phyloP scores from a whole-genome alignment of 2,888 invertebrate genomes.

The Iselma pallidipennis region DNA sequence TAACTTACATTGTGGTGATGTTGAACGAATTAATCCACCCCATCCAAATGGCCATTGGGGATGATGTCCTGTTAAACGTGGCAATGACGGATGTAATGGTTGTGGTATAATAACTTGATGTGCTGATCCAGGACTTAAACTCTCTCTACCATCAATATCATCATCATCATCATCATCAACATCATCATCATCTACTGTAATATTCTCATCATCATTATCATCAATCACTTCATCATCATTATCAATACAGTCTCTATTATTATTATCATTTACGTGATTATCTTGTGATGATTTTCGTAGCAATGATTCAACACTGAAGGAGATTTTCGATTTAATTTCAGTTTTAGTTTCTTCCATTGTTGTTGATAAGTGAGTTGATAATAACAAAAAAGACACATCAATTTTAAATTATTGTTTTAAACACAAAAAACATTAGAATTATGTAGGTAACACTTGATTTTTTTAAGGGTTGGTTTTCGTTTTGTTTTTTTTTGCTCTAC shows the following conservation, averaged over 20 bases:
- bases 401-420: background rate
- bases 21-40: slow-evolving; percentile 66
- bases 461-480: background rate
- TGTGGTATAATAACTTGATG: slow-evolving; percentile 69
- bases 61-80: slow-evolving; percentile 62
- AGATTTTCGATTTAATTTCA: slow-evolving; percentile 66
- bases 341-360: slow-evolving; percentile 53
- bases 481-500: no score
- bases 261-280: slow-evolving; percentile 37
- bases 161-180: slow-evolving; percentile 47
- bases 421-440: background rate
- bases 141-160: slow-evolving; percentile 54
- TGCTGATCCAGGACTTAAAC: slow-evolving; percentile 59
- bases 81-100: slow-evolving; percentile 65
- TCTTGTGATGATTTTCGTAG: slow-evolving; percentile 51
- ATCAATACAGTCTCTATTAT: slow-evolving; percentile 33
- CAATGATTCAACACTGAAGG: slow-evolving; percentile 74
- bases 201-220: slow-evolving; percentile 54
- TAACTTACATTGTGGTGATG: slow-evolving; percentile 65
- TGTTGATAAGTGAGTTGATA: slow-evolving; percentile 24
- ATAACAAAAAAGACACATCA: slow-evolving; percentile 9
- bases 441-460: background rate
- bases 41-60: slow-evolving; percentile 69
- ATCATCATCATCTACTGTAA: slow-evolving; percentile 51
- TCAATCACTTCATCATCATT: slow-evolving; percentile 50